Percentiles rank a stretch among this genome's conserved stretches.
These are phyloP conservation scores for Drosophila takahashii DNA, from an alignment of 1,140 invertebrate species.

Conservation along the genomic window DNA sequence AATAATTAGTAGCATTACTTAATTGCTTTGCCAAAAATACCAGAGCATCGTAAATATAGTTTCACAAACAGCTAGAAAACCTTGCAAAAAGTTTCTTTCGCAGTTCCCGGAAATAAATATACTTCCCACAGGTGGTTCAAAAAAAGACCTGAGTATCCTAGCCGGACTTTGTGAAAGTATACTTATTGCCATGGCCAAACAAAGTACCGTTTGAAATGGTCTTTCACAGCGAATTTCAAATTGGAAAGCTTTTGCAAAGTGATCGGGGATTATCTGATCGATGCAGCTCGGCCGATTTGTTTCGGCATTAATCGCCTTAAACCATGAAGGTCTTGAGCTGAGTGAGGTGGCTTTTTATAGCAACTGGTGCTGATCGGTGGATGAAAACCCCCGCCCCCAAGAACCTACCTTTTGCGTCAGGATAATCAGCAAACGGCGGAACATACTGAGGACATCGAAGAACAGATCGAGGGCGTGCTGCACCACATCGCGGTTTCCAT, in stretches of 20 bases:
- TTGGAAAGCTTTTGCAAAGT: constrained; percentile 51
- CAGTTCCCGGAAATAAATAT: constrained; percentile 64
- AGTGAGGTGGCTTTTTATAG: constrained; percentile 28
- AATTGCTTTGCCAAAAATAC: not conserved
- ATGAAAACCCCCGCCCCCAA: not conserved
- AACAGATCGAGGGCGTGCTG: constrained; percentile 95
- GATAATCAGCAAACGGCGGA: constrained; percentile 95
- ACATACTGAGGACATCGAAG: constrained; percentile 96
- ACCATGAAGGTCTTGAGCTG: constrained; percentile 77
- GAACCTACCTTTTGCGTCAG: constrained; percentile 93
- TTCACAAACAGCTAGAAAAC: constrained; percentile 62
- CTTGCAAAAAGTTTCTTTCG: constrained; percentile 32
- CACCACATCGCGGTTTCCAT: constrained; percentile 96
- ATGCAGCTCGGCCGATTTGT: not conserved
- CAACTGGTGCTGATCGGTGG: constrained; percentile 6
- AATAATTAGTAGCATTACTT: constrained; percentile 6
- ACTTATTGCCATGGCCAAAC: constrained; percentile 64
- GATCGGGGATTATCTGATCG: constrained; percentile 25
- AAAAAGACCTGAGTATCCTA: constrained; percentile 13
- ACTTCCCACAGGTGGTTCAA: constrained; percentile 35
- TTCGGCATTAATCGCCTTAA: constrained; percentile 29
- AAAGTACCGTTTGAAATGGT: constrained; percentile 44
- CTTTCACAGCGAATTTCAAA: constrained; percentile 20
- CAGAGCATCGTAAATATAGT: constrained; percentile 63
- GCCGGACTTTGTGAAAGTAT: constrained; percentile 72